A percentile compares a stretch with the other conserved stretches of the same genome.
These are phyloP conservation scores for Geodia barretti DNA, from an alignment of 37 sponge, comb jelly and placozoan genomes.

Conservation along the genomic window DNA sequence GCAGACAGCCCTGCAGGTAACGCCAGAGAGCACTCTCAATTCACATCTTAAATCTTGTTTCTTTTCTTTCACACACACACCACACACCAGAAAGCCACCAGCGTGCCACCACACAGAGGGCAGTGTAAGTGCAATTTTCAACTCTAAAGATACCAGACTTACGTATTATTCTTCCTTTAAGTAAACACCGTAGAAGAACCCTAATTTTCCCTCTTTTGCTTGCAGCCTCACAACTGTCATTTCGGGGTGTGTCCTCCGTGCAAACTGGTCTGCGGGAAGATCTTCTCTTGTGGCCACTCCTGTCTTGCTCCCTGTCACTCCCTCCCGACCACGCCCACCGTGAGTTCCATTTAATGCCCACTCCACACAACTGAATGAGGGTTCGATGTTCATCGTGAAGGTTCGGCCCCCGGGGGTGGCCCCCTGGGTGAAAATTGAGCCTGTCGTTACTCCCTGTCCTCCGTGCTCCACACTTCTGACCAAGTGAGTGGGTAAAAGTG, in stretches of 20 bases:
- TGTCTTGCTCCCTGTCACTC: constrained; percentile 68
- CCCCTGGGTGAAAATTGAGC: constrained; percentile 60
- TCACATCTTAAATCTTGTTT: too few species aligned
- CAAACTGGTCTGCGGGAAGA: constrained; percentile 50
- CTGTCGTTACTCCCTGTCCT: constrained; percentile 61
- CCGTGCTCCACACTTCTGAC: constrained; percentile 53
- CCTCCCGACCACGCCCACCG: constrained; percentile 27
- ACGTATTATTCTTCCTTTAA: too few species aligned
- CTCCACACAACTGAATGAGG: too few species aligned
- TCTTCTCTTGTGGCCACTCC: constrained; percentile 72
- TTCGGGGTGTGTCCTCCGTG: constrained; percentile 83
- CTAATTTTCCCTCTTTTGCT: background rate
- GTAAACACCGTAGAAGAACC: too few species aligned
- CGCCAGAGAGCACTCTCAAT: too few species aligned
- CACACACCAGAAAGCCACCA: constrained; percentile 69
- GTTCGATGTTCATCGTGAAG: too few species aligned
- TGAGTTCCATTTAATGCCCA: background rate
- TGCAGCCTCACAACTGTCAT: constrained; percentile 80
- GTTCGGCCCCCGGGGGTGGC: constrained; percentile 33
- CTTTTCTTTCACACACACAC: too few species aligned
- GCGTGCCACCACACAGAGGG: constrained; percentile 63
- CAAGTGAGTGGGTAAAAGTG: constrained; percentile 21
- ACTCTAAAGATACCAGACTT: background rate
- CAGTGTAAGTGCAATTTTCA: constrained; percentile 11
- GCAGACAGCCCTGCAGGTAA: constrained; percentile 61